Evolutionary conservation across 2,888 invertebrate species (phyloP).

Genomic region (Nomada goodeniana): DNA sequence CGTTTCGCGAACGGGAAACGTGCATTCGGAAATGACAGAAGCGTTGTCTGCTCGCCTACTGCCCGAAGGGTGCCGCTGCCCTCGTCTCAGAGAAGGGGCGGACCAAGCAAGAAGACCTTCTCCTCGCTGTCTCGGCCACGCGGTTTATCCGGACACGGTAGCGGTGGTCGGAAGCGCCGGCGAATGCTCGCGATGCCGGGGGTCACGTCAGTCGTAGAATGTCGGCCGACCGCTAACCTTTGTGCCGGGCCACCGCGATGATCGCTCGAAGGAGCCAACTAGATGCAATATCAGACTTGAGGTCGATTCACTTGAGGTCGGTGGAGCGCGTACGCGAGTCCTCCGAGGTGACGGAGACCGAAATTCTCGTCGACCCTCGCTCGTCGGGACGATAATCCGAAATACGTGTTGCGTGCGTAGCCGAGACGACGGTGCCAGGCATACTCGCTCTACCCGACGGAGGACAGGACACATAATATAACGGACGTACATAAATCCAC

Average conservation of each 20-base stretch:
- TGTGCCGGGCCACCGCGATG: constrained; percentile 74
- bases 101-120: constrained; percentile 74
- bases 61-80: constrained; percentile 46
- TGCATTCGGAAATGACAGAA: constrained; percentile 66
- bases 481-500: constrained; percentile 84
- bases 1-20: constrained; percentile 61
- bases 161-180: constrained; percentile 71
- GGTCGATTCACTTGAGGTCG: not conserved
- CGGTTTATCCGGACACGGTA: constrained; percentile 72
- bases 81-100: constrained; percentile 66
- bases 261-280: constrained; percentile 73
- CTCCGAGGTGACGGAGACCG: constrained; percentile 2
- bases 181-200: constrained; percentile 78
- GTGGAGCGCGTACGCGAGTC: not conserved
- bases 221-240: constrained; percentile 68
- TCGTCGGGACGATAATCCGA: constrained; percentile 66
- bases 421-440: constrained; percentile 81
- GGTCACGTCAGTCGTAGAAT: constrained; percentile 76
- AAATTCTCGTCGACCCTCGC: constrained; percentile 52
- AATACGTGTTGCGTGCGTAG: constrained; percentile 81
- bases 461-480: constrained; percentile 83
- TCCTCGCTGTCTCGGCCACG: constrained; percentile 77
- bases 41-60: constrained; percentile 30
- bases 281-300: not conserved
- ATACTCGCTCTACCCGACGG: constrained; percentile 80